Percentiles rank a stretch among this genome's conserved stretches.
Conservation (phyloP, 2,797 vertebrate genomes). For the Poeciliopsis gracilis region DNA sequence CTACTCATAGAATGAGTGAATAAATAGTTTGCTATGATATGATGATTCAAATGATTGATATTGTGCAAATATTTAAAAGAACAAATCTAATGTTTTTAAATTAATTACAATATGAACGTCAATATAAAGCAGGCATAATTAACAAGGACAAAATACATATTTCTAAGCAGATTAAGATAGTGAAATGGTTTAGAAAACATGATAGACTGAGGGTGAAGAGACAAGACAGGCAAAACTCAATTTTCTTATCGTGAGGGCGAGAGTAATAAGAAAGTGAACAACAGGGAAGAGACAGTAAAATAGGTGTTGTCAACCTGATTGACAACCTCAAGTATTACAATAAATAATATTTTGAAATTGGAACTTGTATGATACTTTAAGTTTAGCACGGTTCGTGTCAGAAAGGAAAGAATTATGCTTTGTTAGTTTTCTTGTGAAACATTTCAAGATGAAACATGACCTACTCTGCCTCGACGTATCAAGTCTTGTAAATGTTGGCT, state of each 20-base stretch:
- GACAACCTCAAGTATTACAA: background rate
- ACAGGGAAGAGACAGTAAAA: background rate
- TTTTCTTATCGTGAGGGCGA: background rate
- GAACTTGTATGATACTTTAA: background rate
- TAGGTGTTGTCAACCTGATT: background rate
- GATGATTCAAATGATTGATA: background rate
- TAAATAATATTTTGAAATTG: background rate
- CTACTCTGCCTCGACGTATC: slow-evolving; percentile 18
- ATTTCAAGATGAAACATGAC: background rate
- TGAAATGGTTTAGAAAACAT: background rate
- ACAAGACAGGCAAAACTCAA: background rate
- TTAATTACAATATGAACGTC: background rate
- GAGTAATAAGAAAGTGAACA: background rate
- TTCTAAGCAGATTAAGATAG: background rate
- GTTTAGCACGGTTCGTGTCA: background rate
- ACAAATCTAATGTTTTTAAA: background rate
- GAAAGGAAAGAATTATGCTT: background rate
- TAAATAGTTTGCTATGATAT: background rate
- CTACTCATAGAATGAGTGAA: background rate
- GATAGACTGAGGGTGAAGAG: background rate
- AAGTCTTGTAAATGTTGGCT: slow-evolving; percentile 37
- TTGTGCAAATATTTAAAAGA: background rate
- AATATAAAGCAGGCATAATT: background rate
- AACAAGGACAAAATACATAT: background rate
- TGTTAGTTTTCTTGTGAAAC: background rate